Base-by-base conservation (phyloP, 1,140 invertebrate species). In the Telenomus remus region DNA sequence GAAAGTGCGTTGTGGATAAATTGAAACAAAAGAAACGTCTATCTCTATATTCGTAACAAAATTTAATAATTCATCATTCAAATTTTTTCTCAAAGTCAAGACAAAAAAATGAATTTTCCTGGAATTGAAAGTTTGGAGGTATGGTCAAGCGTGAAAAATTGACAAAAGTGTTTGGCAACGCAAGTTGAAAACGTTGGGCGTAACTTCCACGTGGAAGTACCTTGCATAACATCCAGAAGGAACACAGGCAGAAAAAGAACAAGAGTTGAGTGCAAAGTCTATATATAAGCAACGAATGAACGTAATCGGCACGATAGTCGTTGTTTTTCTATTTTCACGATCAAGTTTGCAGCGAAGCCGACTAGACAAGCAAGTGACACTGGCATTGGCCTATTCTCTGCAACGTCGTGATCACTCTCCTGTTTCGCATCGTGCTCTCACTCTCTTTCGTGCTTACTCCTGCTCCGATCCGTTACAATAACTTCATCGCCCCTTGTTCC, bases 381-480 rank as follows among this genome's bases (percentile, higher is more conserved):
- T 86, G 85, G 81, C 85, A 87, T 84, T 87, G 85, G 85, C 85
- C 85, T 86, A 87, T 85, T 86, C 83, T 86, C 80, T 83, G 81
- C 78, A 49, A 65, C 77, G 76, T 81, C 76, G 77, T 81, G 42
- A 72, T 80, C 82, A 81, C 82, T 85, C 82, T 83, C 83, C 73
- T 80, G 63, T 80, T 81, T 82, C 76, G 76, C 73, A 77, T 81
- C 71, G 50, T 79, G 77, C 80, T 83, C 82, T 85, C 84, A 84
- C 82, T 86, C 80, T 82, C 81, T 85, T 81, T 86, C 79, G 71
- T 81, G 70, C 77, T 27, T 27, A 27, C 19, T 27, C 19, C 19
- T 27, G 19, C 19, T 27, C 19, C 19, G 19, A 27, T 27, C 19
- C 19, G 19, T 27, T 27, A 27, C 19, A 27, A 27, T 27, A 27